Conservation (phyloP, 1,140 invertebrate species). For the Chrysopa pallens region DNA sequence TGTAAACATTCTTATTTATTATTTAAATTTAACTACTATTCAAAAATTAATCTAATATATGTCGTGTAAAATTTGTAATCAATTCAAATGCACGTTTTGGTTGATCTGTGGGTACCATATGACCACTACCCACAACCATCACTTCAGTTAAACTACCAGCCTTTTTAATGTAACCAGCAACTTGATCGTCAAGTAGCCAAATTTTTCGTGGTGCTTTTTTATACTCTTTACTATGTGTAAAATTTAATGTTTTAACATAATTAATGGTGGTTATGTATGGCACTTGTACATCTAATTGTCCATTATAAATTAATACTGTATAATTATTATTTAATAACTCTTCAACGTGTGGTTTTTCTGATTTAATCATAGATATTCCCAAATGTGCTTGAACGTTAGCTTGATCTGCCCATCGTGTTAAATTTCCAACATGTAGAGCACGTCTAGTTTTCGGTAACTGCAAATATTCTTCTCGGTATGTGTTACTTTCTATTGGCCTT, state of each 20-base stretch:
- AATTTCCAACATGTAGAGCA: slow-evolving; percentile 11
- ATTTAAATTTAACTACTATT: no score
- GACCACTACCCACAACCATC: slow-evolving; percentile 63
- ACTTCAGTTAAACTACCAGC: slow-evolving; percentile 59
- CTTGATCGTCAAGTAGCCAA: slow-evolving; percentile 47
- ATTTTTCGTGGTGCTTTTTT: slow-evolving; percentile 38
- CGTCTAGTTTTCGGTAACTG: no score
- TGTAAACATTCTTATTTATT: no score
- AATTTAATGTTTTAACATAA: slow-evolving; percentile 48
- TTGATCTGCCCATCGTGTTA: slow-evolving; percentile 25
- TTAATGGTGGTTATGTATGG: slow-evolving; percentile 60
- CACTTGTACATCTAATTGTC: slow-evolving; percentile 71
- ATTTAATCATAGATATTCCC: slow-evolving; percentile 31
- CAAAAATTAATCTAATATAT: slow-evolving; percentile 27
- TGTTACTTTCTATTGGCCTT: no score
- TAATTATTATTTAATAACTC: slow-evolving; percentile 24
- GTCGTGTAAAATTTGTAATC: slow-evolving; percentile 54
- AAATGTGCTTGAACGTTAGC: slow-evolving; percentile 39
- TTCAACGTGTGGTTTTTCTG: slow-evolving; percentile 20
- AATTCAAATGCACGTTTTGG: slow-evolving; percentile 59
- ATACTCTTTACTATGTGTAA: slow-evolving; percentile 43
- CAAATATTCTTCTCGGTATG: no score
- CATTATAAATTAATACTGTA: slow-evolving; percentile 57
- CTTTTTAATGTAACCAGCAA: slow-evolving; percentile 61
- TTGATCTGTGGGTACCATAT: slow-evolving; percentile 69